Conservation (phyloP, 2,888 invertebrate species). For the Anticlea derivata region DNA sequence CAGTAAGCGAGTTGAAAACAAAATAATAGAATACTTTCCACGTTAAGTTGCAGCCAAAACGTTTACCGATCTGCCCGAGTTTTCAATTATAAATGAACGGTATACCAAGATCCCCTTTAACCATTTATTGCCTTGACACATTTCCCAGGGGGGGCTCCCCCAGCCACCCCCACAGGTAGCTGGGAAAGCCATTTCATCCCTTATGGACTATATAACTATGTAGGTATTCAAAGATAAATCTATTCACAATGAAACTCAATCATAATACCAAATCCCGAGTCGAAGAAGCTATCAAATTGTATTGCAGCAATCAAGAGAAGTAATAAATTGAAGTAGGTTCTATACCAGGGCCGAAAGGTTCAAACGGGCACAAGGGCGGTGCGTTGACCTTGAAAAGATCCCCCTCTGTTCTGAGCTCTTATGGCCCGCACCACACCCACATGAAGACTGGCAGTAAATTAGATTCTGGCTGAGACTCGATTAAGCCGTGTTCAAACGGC, state of each 20-base stretch:
- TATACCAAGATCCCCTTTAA: slow-evolving; percentile 52
- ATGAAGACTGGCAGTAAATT: slow-evolving; percentile 31
- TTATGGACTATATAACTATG: slow-evolving; percentile 37
- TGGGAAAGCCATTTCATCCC: slow-evolving; percentile 38
- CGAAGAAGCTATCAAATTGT: slow-evolving; percentile 20
- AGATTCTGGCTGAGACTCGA: slow-evolving; percentile 26
- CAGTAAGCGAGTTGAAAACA: not conserved
- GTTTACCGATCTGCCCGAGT: slow-evolving; percentile 44
- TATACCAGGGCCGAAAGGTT: slow-evolving; percentile 13
- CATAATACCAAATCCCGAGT: slow-evolving; percentile 17
- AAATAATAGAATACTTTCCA: slow-evolving; percentile 15
- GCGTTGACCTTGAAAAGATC: slow-evolving; percentile 31
- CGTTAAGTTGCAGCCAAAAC: slow-evolving; percentile 19
- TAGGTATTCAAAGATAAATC: slow-evolving; percentile 8
- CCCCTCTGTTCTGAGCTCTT: slow-evolving; percentile 13
- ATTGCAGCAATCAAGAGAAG: slow-evolving; percentile 13
- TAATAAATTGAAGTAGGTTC: slow-evolving; percentile 10
- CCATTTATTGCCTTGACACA: slow-evolving; percentile 61
- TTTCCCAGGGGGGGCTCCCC: slow-evolving; percentile 41
- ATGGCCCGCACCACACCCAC: slow-evolving; percentile 18
- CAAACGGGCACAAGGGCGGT: slow-evolving; percentile 20
- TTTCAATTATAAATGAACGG: slow-evolving; percentile 35
- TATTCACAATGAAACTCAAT: slow-evolving; percentile 15
- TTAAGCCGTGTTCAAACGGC: too few species aligned
- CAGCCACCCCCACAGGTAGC: slow-evolving; percentile 28